Evolutionary conservation across 2,888 invertebrate species (phyloP), one percentile per base, ranked within the genome.

Genomic region (Acanthosepion pharaonis): DNA sequence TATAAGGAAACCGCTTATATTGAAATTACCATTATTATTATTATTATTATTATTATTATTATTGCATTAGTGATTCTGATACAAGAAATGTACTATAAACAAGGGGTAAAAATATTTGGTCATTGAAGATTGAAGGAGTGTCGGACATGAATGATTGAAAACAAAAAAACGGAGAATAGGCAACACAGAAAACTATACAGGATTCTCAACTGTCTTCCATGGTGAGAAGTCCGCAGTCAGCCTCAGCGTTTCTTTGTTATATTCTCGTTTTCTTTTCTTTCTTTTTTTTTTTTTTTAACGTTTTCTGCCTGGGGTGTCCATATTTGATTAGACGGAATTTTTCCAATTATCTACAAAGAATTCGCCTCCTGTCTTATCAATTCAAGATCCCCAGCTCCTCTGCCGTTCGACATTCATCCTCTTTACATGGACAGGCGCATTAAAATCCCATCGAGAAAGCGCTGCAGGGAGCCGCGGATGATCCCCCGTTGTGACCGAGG

Each of bases 401-500:
- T 78, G n/a, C 78, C n/a, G 78, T 78, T 78, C 78, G 9, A n/a
- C n/a, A 78, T 78, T 33, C 1, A 8, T n/a, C 9, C 15, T 78
- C n/a, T 78, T 78, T 78, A 18, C n/a, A 33, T 15, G 78, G n/a
- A 78, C 78, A 33, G n/a, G 18, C 78, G n/a, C 78, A 78, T 78
- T 78, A 78, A 78, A n/a, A 78, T 78, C 78, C 78, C 78, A 78
- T 78, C 78, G 78, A n/a, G 78, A 78, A 78, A n/a, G 78, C n/a
- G 78, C 78, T 15, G 78, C n/a, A 33, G 78, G 78, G 78, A 78
- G 78, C n/a, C 78, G 78, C 78, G n/a, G 78, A n/a, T 78, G 78
- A 78, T 78, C n/a, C 18, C 78, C 78, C n/a, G 78, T 78, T 78
- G 78, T 78, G 78, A 78, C 78, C 78, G 15, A 33, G n/a, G n/a